Conservation (phyloP, 2,797 vertebrate genomes). For the Menidia menidia region DNA sequence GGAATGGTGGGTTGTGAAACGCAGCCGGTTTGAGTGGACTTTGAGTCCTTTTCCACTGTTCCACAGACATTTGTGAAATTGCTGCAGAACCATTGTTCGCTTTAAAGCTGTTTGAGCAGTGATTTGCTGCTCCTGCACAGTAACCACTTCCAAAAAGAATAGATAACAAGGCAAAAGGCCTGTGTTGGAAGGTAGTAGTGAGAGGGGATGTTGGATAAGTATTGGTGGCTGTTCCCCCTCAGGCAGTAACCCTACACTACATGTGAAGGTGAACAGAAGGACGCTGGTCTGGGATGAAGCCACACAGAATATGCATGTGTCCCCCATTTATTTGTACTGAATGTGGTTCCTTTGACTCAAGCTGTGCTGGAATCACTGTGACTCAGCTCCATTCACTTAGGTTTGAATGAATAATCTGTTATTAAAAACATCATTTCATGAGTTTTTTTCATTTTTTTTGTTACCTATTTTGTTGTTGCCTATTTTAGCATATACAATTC, state of each 20-base stretch:
- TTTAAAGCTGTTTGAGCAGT: constrained; percentile 16
- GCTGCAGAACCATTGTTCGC: constrained; percentile 29
- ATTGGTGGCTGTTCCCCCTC: constrained; percentile 43
- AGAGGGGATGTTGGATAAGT: constrained; percentile 39
- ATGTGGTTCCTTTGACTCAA: constrained; percentile 7
- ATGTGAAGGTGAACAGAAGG: constrained; percentile 61
- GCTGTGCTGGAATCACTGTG: background rate
- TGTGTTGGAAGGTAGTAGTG: background rate
- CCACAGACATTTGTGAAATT: background rate
- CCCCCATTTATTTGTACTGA: constrained; percentile 10
- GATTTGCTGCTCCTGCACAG: background rate
- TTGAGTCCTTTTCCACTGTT: constrained; percentile 16
- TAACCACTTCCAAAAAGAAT: background rate
- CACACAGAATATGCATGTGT: constrained; percentile 20
- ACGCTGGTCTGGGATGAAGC: constrained; percentile 27
- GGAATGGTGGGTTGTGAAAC: constrained; percentile 19
- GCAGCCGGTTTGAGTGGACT: constrained; percentile 17
- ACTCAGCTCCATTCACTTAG: background rate
- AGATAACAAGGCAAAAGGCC: constrained; percentile 10
- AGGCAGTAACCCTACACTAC: constrained; percentile 47
- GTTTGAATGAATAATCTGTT: too few relatives aligned
- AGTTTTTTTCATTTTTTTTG: too few relatives aligned
- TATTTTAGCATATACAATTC: too few relatives aligned
- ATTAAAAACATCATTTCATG: too few relatives aligned
- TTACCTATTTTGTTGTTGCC: too few relatives aligned